Percentiles rank a stretch among this genome's conserved stretches.
These are phyloP conservation scores for Zaprionus nigranus DNA, from an alignment of 1,140 invertebrate genomes.

Conservation along the genomic window DNA sequence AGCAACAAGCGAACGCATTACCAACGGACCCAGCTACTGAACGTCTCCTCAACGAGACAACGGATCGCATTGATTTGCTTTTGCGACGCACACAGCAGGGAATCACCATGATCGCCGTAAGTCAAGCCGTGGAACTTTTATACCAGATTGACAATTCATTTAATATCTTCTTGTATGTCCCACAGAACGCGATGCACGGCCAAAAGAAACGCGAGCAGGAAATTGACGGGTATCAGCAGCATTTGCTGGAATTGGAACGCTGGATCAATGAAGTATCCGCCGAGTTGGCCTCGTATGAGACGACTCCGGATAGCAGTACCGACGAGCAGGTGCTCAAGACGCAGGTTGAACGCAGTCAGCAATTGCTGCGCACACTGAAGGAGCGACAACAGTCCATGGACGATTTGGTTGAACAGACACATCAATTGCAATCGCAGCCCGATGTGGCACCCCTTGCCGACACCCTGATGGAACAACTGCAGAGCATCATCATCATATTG, in stretches of 20 bases:
- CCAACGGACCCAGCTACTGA: conserved; percentile 77
- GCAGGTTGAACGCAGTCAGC: conserved; percentile 74
- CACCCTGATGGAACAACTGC: conserved; percentile 74
- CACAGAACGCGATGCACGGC: conserved; percentile 85
- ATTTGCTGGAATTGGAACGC: conserved; percentile 87
- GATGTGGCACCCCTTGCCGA: conserved; percentile 79
- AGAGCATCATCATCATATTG: conserved; percentile 73
- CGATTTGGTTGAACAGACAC: conserved; percentile 75
- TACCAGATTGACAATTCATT: neutral
- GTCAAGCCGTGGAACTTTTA: conserved; percentile 6
- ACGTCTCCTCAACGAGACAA: conserved; percentile 73
- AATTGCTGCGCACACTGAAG: conserved; percentile 72
- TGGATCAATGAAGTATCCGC: conserved; percentile 86
- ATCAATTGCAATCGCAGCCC: conserved; percentile 70
- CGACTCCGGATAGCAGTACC: conserved; percentile 64
- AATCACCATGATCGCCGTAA: conserved; percentile 81
- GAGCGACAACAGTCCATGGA: conserved; percentile 79
- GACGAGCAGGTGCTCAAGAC: conserved; percentile 74
- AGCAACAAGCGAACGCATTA: conserved; percentile 61
- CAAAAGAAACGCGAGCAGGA: conserved; percentile 86
- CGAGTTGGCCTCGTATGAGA: conserved; percentile 69
- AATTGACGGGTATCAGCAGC: conserved; percentile 86
- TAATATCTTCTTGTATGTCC: too few species aligned
- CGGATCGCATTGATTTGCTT: conserved; percentile 77
- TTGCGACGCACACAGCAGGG: conserved; percentile 79